Base-by-base conservation (phyloP, 2,113 vertebrate genomes). In the Bothrops jararaca region DNA sequence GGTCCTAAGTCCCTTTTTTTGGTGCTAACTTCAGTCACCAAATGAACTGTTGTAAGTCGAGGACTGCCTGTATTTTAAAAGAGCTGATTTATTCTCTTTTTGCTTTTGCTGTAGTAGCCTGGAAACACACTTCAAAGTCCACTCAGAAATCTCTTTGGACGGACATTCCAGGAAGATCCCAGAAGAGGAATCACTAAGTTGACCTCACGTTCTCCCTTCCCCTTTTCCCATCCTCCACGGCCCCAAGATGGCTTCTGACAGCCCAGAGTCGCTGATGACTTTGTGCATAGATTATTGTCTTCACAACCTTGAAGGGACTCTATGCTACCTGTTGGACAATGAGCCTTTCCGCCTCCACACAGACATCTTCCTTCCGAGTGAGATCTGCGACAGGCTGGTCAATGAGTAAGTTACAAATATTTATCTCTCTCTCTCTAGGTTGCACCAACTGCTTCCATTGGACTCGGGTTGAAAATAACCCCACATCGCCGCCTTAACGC, bases 371-470 rank as follows among this genome's bases (percentile, higher is more conserved):
- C 97, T 99, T 91, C 99, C 99, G 6, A 99, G 99, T 34, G 99
- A 99, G 97, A 99, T 99, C 96, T 99, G 99, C 8, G 99, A 99
- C 98, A 98, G 98, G 93, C 98, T 99, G 0, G 98, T 99, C 96
- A 99, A 99, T 1, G 98, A 98, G 99, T 99, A 98, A 0, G 98
- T 98, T 22, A 57, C 5, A 18, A 23, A 60, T 54, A 13, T 60
- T 89, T 34, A 29, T 54, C 22, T 56, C 57, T 48, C 34, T 10
- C 42, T 50, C 11, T 39, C 24, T 13, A 5, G 60, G 60, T 64
- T 64, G 60, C 26, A 64, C 5, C 26, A 11, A 3, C 15, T 20
- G 15, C 15, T 80, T 80, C 69, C 3, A 3, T 7, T 22, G 34
- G 54, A 56, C 54, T 56, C 54, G 5, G 74, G 34, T 4, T 20